phyloP scores from a whole-genome alignment of 2,113 vertebrate species.

The Panthera uncia region DNA sequence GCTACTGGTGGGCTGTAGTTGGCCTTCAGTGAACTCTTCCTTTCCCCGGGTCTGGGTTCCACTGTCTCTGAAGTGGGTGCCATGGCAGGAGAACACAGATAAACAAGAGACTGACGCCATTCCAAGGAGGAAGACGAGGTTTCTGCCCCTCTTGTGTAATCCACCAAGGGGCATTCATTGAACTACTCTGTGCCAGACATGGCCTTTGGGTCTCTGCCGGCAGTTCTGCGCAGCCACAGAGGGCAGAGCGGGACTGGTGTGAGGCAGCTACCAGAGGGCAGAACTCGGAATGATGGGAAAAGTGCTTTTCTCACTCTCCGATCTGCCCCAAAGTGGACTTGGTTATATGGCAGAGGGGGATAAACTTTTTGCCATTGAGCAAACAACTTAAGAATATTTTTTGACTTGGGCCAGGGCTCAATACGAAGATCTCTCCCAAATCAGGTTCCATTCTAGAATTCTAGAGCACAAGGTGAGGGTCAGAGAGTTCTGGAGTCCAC shows the following conservation, averaged over 20 bases:
- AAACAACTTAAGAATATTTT: neutral
- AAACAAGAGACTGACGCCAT: slow-evolving; percentile 9
- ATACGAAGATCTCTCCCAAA: neutral
- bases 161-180: neutral
- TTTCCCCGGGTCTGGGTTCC: slow-evolving; percentile 31
- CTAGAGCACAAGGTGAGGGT: neutral
- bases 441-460: neutral
- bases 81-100: slow-evolving; percentile 19
- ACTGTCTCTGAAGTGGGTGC: neutral
- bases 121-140: neutral
- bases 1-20: neutral
- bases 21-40: slow-evolving; percentile 45
- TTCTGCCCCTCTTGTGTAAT: neutral
- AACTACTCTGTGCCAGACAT: neutral
- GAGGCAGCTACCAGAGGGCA: neutral
- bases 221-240: neutral
- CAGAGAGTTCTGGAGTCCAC: neutral
- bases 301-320: neutral
- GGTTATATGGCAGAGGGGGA: neutral
- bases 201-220: neutral
- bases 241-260: neutral
- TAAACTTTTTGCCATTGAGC: neutral
- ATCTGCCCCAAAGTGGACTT: neutral
- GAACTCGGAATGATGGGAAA: neutral
- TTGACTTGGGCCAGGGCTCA: neutral